Conservation (phyloP, 2,113 vertebrate species). For the Apodemus speciosus region DNA sequence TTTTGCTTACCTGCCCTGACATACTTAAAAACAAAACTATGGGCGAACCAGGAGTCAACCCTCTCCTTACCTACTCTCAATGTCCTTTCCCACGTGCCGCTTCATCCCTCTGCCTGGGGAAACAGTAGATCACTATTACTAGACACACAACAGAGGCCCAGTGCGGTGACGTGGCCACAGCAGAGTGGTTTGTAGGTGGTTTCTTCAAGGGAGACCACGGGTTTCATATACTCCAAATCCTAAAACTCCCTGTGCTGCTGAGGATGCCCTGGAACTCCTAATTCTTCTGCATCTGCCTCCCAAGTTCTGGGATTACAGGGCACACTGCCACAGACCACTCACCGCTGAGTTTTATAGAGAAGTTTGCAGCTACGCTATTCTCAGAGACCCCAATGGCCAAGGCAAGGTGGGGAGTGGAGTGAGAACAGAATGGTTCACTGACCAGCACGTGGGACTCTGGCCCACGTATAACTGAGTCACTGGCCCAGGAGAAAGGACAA, state of each 20-base stretch:
- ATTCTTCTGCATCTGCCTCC: neutral
- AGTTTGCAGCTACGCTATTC: neutral
- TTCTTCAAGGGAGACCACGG: neutral
- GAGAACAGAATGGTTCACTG: neutral
- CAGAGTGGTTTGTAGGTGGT: neutral
- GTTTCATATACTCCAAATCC: neutral
- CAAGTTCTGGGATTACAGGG: neutral
- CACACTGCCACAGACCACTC: neutral
- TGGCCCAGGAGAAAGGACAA: neutral
- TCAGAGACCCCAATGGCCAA: constrained; percentile 31
- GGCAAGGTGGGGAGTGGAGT: neutral
- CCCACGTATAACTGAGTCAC: neutral
- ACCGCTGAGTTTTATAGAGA: neutral
- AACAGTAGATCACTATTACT: neutral
- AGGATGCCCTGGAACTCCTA: neutral
- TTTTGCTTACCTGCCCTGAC: constrained; percentile 45
- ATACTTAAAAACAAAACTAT: neutral
- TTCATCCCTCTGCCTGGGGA: neutral
- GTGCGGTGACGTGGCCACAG: neutral
- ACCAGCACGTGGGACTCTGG: neutral
- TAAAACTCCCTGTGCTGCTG: neutral
- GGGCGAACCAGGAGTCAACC: neutral
- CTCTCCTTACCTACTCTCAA: constrained; percentile 5
- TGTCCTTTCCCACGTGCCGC: neutral
- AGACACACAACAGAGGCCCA: constrained; percentile 46